These are phyloP conservation scores for Euura lappo DNA, from an alignment of 1,140 invertebrate genomes.

Conservation along the genomic window DNA sequence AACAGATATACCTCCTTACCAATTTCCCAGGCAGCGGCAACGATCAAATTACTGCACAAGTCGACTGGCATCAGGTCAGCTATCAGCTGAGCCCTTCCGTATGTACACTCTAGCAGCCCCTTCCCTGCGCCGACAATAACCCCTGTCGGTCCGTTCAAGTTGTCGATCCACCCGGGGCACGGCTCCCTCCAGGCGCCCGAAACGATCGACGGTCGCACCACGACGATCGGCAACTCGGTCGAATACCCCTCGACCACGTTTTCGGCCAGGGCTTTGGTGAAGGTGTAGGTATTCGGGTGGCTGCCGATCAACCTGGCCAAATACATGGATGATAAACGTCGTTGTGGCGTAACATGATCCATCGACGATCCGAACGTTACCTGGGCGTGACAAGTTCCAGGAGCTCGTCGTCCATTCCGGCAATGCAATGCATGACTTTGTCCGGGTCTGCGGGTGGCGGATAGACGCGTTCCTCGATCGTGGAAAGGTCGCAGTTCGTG, in stretches of 20 bases:
- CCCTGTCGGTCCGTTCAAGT: constrained; percentile 81
- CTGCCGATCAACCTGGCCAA: constrained; percentile 68
- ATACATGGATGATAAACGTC: background rate
- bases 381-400: constrained; percentile 49
- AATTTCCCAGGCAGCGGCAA: constrained; percentile 74
- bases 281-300: constrained; percentile 86
- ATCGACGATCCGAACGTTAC: constrained; percentile 40
- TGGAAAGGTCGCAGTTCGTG: constrained; percentile 67
- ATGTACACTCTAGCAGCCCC: constrained; percentile 75
- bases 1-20: constrained; percentile 51
- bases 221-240: constrained; percentile 72
- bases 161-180: constrained; percentile 82
- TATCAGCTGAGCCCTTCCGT: constrained; percentile 66
- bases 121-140: constrained; percentile 71
- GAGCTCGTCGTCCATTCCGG: constrained; percentile 52
- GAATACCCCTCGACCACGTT: constrained; percentile 71
- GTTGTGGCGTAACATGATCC: background rate
- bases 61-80: constrained; percentile 91
- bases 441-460: constrained; percentile 54
- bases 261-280: constrained; percentile 84
- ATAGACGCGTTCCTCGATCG: constrained; percentile 69
- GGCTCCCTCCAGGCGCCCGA: constrained; percentile 79
- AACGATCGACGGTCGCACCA: constrained; percentile 78
- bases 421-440: constrained; percentile 52
- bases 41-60: constrained; percentile 81